Conservation (phyloP, 2,888 invertebrate species). For the Prenolepis imparis region DNA sequence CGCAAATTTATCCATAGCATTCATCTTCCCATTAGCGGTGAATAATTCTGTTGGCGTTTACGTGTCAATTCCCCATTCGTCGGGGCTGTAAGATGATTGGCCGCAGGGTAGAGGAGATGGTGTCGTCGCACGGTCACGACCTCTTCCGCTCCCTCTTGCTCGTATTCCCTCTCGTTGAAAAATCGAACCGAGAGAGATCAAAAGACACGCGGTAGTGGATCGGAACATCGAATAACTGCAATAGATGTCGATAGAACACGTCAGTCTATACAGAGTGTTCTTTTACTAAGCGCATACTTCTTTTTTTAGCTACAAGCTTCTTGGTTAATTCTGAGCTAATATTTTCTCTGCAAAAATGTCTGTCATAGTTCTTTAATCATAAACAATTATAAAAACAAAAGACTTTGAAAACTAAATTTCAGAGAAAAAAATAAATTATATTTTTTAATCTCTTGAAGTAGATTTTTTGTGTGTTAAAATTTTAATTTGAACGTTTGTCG, state of each 20-base stretch:
- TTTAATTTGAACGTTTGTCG: not conserved
- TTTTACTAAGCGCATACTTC: not conserved
- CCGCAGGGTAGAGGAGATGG: conserved; percentile 58
- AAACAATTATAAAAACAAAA: not conserved
- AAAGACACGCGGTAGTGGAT: conserved; percentile 31
- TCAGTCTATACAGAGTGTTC: not conserved
- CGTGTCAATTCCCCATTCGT: conserved; percentile 81
- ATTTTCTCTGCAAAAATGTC: not conserved
- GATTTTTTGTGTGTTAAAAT: not conserved
- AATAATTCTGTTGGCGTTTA: conserved; percentile 80
- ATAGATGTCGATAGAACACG: not conserved
- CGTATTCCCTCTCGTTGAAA: conserved; percentile 28
- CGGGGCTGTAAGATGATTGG: conserved; percentile 73
- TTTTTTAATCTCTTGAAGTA: not conserved
- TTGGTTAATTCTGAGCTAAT: not conserved
- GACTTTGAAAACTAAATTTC: not conserved
- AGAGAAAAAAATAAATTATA: not conserved
- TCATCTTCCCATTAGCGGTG: conserved; percentile 82
- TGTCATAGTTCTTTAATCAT: not conserved
- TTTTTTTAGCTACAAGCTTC: too few relatives aligned
- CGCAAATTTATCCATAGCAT: conserved; percentile 80
- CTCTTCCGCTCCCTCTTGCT: conserved; percentile 32
- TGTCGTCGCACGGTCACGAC: conserved; percentile 68
- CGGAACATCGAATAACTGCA: conserved; percentile 26
- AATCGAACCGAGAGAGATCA: conserved; percentile 37